These are phyloP conservation scores for Dilophus febrilis DNA, from an alignment of 2,888 invertebrate genomes.

Conservation along the genomic window DNA sequence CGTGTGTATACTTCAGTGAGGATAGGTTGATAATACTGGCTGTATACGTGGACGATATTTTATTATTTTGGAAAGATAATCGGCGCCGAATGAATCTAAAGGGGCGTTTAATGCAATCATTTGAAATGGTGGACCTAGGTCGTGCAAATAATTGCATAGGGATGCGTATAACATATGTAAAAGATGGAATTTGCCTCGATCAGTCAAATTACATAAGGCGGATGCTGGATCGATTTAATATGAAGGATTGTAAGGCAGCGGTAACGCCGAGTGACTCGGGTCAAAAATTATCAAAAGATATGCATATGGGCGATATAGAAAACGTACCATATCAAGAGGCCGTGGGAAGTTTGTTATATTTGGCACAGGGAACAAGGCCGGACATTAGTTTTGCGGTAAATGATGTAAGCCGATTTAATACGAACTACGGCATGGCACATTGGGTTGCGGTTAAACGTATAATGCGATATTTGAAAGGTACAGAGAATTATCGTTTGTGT, in stretches of 20 bases:
- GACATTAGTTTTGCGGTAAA: slow-evolving; percentile 13
- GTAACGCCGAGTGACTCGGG: slow-evolving; percentile 9
- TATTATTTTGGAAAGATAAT: slow-evolving; percentile 8
- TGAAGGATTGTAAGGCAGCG: slow-evolving; percentile 10
- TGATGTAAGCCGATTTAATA: slow-evolving; percentile 11
- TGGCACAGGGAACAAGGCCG: slow-evolving; percentile 10
- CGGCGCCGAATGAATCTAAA: not conserved
- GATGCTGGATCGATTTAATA: slow-evolving; percentile 9
- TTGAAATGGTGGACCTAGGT: slow-evolving; percentile 9
- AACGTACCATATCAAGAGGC: slow-evolving; percentile 12
- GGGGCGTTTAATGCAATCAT: slow-evolving; percentile 1
- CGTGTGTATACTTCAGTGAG: slow-evolving; percentile 6
- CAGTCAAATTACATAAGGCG: slow-evolving; percentile 10
- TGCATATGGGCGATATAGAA: slow-evolving; percentile 10
- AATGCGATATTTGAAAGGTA: slow-evolving; percentile 6
- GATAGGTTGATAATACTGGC: slow-evolving; percentile 6
- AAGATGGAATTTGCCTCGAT: slow-evolving; percentile 5
- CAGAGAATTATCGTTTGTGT: not conserved
- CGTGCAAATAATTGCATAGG: slow-evolving; percentile 8
- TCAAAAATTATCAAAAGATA: slow-evolving; percentile 10
- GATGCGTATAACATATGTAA: slow-evolving; percentile 6
- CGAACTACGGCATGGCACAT: not conserved
- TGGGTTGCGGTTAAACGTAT: slow-evolving; percentile 1
- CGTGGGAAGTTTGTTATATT: slow-evolving; percentile 11
- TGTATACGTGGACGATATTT: slow-evolving; percentile 8